Evolutionary conservation across 2,797 vertebrate species (phyloP), one percentile per base, ranked within the genome.

Genomic region (Neomorphus geoffroyi): DNA sequence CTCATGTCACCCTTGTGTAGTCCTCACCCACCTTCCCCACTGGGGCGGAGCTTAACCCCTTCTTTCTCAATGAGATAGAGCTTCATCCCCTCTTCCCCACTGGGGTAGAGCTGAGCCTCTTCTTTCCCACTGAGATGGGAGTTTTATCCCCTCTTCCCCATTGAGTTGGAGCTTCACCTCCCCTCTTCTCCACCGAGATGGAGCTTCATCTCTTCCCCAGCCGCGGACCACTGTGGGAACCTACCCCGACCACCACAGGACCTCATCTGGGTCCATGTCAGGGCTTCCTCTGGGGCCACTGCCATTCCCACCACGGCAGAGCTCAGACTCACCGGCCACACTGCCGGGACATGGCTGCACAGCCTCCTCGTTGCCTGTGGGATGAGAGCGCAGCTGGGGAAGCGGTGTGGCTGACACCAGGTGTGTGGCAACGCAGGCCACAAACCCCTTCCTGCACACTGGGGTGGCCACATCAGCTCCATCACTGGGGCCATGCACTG

Each of bases 231-330:
- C 43, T 8, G 17, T 5, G 27, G 32, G 51, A 51, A 41, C 33
- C 28, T 48, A n/a, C 48, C 37, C 69, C 0, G 5, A 53, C 13
- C 24, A 17, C 11, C 5, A 7, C 7, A 5, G 0, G 3, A 10
- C 11, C 39, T 17, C 73, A 75, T 12, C 30, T 1, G 1, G 18
- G 12, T 19, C n/a, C 46, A 78, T 28, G 19, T 12, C 10, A 6
- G 4, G 26, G 18, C 32, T 75, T 53, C 61, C 15, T 22, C 11
- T 37, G 39, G 0, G 0, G n/a, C 9, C 30, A 5, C 18, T 8
- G 18, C 17, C 2, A 2, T 30, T 71, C n/a, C 35, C 2, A 2
- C 5, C 0, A 2, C 0, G 0, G 33, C 18, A 24, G 9, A 23
- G 51, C 9, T 26, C 0, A 41, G 17, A 94, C 96, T 96, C 86